A percentile compares a stretch with the other conserved stretches of the same genome.
Conservation (phyloP, 2,797 vertebrate genomes). For the Phylloscopus collybita region DNA sequence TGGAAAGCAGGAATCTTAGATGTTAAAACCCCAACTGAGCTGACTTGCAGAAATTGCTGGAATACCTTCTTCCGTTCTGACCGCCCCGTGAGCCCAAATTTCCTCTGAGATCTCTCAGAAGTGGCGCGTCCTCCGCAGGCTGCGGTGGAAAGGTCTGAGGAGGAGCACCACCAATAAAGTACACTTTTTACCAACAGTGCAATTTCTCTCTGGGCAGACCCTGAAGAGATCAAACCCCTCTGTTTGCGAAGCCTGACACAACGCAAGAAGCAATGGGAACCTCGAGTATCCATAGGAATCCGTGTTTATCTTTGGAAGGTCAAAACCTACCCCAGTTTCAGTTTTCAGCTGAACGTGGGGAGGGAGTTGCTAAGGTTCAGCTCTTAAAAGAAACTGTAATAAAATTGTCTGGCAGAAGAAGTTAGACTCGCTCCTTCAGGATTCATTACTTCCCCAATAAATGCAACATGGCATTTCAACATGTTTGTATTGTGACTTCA, state of each 20-base stretch:
- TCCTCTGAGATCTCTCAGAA: neutral
- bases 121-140: neutral
- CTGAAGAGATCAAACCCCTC: neutral
- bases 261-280: neutral
- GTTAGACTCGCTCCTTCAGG: conserved; percentile 45
- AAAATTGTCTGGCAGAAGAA: conserved; percentile 64
- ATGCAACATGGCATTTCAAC: conserved; percentile 32
- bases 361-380: conserved; percentile 50
- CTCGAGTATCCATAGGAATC: neutral
- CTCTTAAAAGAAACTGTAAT: conserved; percentile 42
- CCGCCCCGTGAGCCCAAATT: fast-evolving
- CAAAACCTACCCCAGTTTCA: neutral
- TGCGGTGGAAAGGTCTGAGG: neutral
- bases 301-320: neutral
- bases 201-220: neutral
- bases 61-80: neutral
- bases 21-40: neutral
- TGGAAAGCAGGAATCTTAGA: neutral
- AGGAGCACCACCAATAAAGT: neutral
- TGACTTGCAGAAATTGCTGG: neutral
- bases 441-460: conserved; percentile 64
- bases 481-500: conserved; percentile 21
- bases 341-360: neutral
- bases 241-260: neutral
- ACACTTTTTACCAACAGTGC: neutral